These are phyloP conservation scores for Apamea crenata DNA, from an alignment of 2,888 invertebrate genomes.

Conservation along the genomic window DNA sequence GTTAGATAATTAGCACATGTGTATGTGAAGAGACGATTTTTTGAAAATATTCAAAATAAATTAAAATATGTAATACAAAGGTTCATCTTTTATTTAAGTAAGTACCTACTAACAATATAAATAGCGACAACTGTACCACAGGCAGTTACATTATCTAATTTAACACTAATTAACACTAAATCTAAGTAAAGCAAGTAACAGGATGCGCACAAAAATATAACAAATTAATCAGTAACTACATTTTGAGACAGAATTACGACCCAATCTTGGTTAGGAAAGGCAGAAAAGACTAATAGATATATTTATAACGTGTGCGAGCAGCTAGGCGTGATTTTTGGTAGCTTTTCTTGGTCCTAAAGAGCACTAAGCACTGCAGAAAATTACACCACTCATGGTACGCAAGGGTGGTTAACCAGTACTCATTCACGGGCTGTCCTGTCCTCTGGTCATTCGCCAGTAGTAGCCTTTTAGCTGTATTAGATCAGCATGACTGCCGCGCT, in stretches of 20 bases:
- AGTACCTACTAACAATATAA: constrained; percentile 15
- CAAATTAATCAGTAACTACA: constrained; percentile 6
- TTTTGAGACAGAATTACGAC: constrained; percentile 4
- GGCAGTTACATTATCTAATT: background rate
- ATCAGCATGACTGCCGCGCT: constrained; percentile 93
- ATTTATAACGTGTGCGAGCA: background rate
- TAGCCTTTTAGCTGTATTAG: constrained; percentile 91
- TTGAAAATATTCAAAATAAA: constrained; percentile 62
- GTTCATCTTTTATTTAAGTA: constrained; percentile 44
- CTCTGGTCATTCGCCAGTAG: constrained; percentile 91
- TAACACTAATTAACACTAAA: constrained; percentile 5
- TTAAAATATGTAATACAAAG: constrained; percentile 34
- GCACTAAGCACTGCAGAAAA: background rate
- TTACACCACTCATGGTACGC: background rate
- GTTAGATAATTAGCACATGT: constrained; percentile 56
- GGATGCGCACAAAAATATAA: background rate
- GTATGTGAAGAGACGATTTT: constrained; percentile 37
- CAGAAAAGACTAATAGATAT: background rate
- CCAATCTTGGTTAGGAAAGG: background rate
- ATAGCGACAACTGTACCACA: constrained; percentile 13
- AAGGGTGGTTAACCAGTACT: background rate
- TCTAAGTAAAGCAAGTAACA: constrained; percentile 3
- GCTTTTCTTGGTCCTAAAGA: background rate
- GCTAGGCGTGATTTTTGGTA: background rate
- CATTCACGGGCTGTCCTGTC: constrained; percentile 76